A percentile compares a stretch with the other conserved stretches of the same genome.
Evolutionary conservation across 2,113 vertebrate species (phyloP).

Genomic region (Laticauda colubrina): DNA sequence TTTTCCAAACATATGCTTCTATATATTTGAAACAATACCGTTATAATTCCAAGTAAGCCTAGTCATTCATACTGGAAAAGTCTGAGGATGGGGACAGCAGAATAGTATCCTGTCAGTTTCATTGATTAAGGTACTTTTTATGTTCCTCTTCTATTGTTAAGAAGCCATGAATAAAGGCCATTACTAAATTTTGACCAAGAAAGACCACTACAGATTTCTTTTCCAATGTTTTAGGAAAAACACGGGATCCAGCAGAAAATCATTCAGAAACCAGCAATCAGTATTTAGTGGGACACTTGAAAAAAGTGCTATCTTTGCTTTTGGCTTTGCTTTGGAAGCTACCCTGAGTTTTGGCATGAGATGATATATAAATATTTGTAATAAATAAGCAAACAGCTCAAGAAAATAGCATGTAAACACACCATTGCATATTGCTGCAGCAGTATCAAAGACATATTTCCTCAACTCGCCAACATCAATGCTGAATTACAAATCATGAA

Average conservation of each 20-base stretch:
- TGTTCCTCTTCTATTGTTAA: background rate
- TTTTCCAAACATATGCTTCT: background rate
- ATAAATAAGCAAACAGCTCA: background rate
- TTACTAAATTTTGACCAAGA: background rate
- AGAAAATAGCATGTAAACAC: background rate
- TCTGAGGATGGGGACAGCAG: background rate
- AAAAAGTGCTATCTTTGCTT: background rate
- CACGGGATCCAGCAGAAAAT: background rate
- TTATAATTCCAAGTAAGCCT: background rate
- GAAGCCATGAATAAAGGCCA: background rate
- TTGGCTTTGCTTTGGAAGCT: background rate
- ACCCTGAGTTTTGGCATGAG: background rate
- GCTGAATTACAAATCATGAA: background rate
- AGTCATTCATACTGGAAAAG: background rate
- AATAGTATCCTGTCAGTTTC: background rate
- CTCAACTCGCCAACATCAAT: background rate
- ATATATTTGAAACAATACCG: background rate
- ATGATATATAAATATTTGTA: background rate
- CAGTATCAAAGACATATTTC: background rate
- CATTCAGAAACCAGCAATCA: background rate
- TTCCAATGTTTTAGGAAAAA: background rate
- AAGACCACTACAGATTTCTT: background rate
- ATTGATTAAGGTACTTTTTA: background rate
- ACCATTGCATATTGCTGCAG: background rate
- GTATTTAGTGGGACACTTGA: background rate